Evolutionary conservation across 2,888 invertebrate genomes (phyloP).

Genomic region (Lasius platythorax): DNA sequence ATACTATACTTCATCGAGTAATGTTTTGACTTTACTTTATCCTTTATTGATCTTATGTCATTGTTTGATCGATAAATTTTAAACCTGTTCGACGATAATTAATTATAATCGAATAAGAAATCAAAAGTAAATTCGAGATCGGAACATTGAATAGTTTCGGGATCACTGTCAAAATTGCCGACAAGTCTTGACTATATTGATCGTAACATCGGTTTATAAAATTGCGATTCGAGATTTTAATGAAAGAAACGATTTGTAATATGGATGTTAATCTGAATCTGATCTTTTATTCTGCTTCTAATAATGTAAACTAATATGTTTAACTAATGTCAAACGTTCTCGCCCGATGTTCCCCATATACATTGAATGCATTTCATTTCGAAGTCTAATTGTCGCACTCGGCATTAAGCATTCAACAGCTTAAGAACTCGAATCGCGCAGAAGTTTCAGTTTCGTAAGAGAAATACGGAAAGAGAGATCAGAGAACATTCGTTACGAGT

Average conservation of each 20-base stretch:
- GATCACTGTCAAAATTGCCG: background rate
- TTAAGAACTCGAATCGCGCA: constrained; percentile 8
- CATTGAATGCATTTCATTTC: constrained; percentile 15
- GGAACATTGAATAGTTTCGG: background rate
- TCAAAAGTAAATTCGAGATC: constrained; percentile 19
- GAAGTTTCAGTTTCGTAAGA: constrained; percentile 15
- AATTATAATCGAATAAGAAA: constrained; percentile 11
- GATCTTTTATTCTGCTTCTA: background rate
- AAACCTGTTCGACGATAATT: background rate
- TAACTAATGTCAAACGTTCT: background rate
- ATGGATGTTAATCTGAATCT: background rate
- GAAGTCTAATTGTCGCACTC: constrained; percentile 14
- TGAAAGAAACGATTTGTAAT: background rate
- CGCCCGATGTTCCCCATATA: background rate
- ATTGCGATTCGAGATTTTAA: background rate
- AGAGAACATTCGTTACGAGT: constrained; percentile 31
- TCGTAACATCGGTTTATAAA: background rate
- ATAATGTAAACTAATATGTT: background rate
- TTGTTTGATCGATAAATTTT: constrained; percentile 35
- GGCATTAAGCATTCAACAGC: constrained; percentile 29
- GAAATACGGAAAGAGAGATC: constrained; percentile 18
- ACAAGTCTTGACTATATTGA: background rate
- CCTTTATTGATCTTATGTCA: constrained; percentile 15
- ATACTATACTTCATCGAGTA: background rate
- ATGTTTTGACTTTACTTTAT: background rate